phyloP scores from a whole-genome alignment of 2,888 invertebrate species.

The Balanococcus diminutus region DNA sequence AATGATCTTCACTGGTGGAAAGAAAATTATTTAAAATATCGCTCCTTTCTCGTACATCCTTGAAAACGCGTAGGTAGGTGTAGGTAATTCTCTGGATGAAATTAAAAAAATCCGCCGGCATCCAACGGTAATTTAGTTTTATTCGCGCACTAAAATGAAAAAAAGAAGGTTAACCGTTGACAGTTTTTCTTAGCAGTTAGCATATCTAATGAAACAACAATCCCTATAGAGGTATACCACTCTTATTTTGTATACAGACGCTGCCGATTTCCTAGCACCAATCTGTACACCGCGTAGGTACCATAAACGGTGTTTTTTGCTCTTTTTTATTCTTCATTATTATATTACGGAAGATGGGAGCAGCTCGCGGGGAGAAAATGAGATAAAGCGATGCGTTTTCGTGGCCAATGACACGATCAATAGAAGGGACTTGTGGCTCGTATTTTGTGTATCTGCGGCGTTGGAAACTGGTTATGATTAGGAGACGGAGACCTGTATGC shows the following conservation, averaged over 20 bases:
- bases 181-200: slow-evolving; percentile 45
- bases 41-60: neutral
- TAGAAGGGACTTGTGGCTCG: neutral
- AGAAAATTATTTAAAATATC: neutral
- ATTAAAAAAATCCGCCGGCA: neutral
- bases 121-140: slow-evolving; percentile 32
- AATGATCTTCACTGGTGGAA: too few species aligned
- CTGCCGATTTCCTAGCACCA: slow-evolving; percentile 49
- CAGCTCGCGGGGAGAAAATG: neutral
- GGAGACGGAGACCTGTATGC: neutral
- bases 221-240: slow-evolving; percentile 24
- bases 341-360: neutral
- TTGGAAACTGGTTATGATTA: slow-evolving; percentile 38
- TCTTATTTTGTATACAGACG: neutral
- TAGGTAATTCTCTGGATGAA: neutral
- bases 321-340: slow-evolving; percentile 38
- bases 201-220: slow-evolving; percentile 55
- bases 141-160: neutral
- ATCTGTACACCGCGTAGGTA: slow-evolving; percentile 32
- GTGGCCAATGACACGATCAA: slow-evolving; percentile 51
- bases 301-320: slow-evolving; percentile 22
- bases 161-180: slow-evolving; percentile 42
- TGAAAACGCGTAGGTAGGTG: too few species aligned
- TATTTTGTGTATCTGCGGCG: neutral
- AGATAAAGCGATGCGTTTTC: slow-evolving; percentile 40